A percentile compares a stretch with the other conserved stretches of the same genome.
Conservation (phyloP, 2,113 vertebrate genomes). For the Ariopsis seemanni region DNA sequence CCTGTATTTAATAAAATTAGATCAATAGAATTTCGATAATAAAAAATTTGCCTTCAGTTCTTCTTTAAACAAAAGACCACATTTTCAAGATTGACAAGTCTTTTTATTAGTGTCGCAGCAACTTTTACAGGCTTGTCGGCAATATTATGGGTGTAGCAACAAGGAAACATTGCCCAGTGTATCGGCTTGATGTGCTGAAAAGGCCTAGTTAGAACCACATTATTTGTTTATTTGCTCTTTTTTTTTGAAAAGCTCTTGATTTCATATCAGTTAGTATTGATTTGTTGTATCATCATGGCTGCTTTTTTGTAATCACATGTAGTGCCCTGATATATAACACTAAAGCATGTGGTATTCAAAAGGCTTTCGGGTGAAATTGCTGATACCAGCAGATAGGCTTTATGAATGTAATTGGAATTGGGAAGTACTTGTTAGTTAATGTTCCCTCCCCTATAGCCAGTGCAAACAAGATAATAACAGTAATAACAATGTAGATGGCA, state of each 20-base stretch:
- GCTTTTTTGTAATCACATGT: neutral
- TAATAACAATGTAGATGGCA: constrained; percentile 27
- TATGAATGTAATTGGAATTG: neutral
- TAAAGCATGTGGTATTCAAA: neutral
- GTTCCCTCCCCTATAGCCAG: constrained; percentile 9
- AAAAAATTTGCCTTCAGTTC: no score
- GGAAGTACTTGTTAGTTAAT: constrained; percentile 1
- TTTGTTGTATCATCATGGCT: neutral
- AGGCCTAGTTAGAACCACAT: no score
- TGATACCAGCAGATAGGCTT: neutral
- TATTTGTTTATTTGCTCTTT: neutral
- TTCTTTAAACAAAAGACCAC: no score
- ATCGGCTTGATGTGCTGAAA: no score
- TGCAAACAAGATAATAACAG: constrained; percentile 26
- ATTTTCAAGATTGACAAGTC: no score
- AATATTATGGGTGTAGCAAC: no score
- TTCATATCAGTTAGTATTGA: neutral
- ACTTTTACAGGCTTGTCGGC: no score
- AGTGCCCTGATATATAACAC: neutral
- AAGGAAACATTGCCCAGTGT: no score
- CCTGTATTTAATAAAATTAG: no score
- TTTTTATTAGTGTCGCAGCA: no score
- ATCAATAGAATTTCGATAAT: no score
- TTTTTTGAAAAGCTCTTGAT: neutral
- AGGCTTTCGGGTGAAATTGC: neutral